Evolutionary conservation across 2,113 vertebrate species (phyloP).

Genomic region (Eonycteris spelaea): DNA sequence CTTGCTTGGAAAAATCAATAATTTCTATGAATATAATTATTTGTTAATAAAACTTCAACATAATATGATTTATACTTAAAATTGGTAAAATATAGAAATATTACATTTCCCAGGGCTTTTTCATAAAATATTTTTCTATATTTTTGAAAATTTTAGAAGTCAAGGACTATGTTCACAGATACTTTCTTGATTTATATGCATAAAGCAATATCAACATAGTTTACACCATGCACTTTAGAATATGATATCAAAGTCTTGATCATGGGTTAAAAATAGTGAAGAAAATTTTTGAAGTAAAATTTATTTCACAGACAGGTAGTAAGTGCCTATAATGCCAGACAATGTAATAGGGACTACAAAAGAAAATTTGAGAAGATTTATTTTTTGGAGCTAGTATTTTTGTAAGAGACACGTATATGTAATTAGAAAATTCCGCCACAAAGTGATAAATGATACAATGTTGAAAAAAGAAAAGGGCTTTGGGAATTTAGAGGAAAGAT

Average conservation of each 20-base stretch:
- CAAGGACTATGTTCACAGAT: not conserved
- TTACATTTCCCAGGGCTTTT: not conserved
- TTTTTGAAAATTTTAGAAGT: conserved; percentile 7
- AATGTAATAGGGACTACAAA: not conserved
- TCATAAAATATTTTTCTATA: not conserved
- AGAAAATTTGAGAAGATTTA: not conserved
- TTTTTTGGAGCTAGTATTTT: not conserved
- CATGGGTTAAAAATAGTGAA: not conserved
- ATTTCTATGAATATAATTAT: conserved; percentile 35
- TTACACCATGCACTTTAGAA: not conserved
- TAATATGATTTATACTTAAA: not conserved
- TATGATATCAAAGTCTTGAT: not conserved
- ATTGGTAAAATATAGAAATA: not conserved
- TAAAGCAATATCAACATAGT: not conserved
- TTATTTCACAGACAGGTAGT: not conserved
- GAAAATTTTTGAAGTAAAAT: not conserved
- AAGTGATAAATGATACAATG: not conserved
- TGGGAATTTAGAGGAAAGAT: not conserved
- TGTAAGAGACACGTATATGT: not conserved
- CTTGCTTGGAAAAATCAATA: conserved; percentile 27
- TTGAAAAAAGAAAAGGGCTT: not conserved
- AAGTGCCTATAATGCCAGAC: not conserved
- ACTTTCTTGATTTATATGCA: not conserved
- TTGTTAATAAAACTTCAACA: conserved; percentile 12
- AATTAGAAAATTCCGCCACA: not conserved